Percentiles rank a stretch among this genome's conserved stretches.
These are phyloP conservation scores for Montipora sp. DNA, from an alignment of 64 coral and sea anemone genomes.

Conservation along the genomic window DNA sequence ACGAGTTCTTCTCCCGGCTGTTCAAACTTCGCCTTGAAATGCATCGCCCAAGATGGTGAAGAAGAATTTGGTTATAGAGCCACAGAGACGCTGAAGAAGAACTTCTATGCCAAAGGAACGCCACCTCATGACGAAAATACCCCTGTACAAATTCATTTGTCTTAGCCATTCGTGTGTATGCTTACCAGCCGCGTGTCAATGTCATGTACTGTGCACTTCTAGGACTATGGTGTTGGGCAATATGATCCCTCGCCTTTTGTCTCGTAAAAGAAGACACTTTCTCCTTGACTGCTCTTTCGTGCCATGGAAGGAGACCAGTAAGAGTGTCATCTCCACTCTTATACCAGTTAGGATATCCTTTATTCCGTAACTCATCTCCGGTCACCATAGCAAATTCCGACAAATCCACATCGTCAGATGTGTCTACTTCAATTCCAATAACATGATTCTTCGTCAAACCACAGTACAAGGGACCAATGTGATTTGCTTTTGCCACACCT, in stretches of 20 bases:
- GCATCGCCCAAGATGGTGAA: no score
- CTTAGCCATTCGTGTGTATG: no score
- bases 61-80: no score
- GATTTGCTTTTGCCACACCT: not conserved
- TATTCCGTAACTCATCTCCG: not conserved
- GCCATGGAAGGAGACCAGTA: not conserved
- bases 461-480: not conserved
- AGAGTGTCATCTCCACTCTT: no score
- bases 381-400: not conserved
- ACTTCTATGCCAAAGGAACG: no score
- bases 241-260: not conserved
- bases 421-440: not conserved
- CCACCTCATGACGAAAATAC: no score
- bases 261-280: not conserved
- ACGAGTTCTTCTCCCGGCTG: no score
- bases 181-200: no score
- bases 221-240: not conserved
- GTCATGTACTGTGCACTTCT: not conserved
- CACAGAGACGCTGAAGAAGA: no score
- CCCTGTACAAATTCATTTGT: no score
- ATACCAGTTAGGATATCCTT: not conserved
- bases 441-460: not conserved
- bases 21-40: no score
- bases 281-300: not conserved
- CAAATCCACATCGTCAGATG: not conserved